Conservation (phyloP, 2,113 vertebrate genomes). For the Turnix velox region DNA sequence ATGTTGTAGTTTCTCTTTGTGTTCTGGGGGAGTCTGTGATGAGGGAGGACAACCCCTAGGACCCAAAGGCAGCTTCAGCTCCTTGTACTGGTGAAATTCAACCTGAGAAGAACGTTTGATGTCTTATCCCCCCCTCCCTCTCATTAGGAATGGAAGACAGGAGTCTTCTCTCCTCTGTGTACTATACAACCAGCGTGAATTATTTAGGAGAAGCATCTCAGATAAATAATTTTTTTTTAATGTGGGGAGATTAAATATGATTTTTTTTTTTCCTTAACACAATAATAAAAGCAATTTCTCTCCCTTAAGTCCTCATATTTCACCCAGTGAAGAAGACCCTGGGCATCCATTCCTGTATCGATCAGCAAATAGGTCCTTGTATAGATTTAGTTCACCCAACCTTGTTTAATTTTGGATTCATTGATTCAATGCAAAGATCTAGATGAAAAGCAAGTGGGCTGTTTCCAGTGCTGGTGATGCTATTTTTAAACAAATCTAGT, state of each 20-base stretch:
- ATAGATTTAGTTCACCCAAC: slow-evolving; percentile 48
- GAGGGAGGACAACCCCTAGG: background rate
- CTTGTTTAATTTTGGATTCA: slow-evolving; percentile 65
- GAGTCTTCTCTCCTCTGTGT: slow-evolving; percentile 21
- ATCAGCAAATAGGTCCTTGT: slow-evolving; percentile 5
- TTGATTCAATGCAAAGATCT: slow-evolving; percentile 58
- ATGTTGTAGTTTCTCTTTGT: rapidly evolving
- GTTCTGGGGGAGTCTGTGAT: background rate
- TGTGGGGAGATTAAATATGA: slow-evolving; percentile 7
- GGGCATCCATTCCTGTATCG: background rate
- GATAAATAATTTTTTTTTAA: slow-evolving; percentile 16
- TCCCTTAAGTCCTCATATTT: background rate
- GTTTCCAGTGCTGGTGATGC: slow-evolving; percentile 45
- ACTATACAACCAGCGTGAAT: slow-evolving; percentile 56
- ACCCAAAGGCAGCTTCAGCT: background rate
- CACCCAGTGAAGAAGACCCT: background rate
- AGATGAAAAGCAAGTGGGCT: slow-evolving; percentile 59
- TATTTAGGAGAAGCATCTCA: slow-evolving; percentile 38
- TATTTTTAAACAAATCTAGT: slow-evolving; percentile 67
- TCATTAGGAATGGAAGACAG: slow-evolving; percentile 45
- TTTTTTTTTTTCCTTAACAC: background rate
- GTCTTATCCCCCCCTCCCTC: background rate
- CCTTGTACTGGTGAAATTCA: background rate
- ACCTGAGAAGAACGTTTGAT: background rate
- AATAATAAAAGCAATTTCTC: slow-evolving; percentile 36